Conservation (phyloP, 2,888 invertebrate genomes). For the Psylliodes chrysocephalus region DNA sequence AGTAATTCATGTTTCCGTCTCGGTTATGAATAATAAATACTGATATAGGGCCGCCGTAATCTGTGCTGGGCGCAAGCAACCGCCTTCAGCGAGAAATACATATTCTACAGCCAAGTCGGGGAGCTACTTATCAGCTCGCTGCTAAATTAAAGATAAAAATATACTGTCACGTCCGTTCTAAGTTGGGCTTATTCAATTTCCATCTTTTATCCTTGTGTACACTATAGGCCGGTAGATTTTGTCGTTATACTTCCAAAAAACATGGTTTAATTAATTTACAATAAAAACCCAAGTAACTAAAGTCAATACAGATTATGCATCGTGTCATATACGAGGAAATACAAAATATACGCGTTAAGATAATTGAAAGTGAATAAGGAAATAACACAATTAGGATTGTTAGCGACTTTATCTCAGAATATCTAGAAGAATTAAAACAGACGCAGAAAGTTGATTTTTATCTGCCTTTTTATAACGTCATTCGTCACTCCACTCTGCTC, state of each 20-base stretch:
- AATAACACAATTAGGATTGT: too few species aligned
- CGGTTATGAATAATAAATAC: slow-evolving; percentile 65
- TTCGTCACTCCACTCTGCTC: too few species aligned
- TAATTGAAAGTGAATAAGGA: too few species aligned
- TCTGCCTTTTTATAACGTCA: too few species aligned
- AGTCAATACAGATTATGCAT: too few species aligned
- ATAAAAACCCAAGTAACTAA: not conserved
- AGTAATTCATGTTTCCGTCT: slow-evolving; percentile 61
- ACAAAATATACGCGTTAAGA: too few species aligned
- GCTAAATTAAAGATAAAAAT: slow-evolving; percentile 66
- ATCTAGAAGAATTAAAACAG: too few species aligned
- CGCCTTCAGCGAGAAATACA: slow-evolving; percentile 59
- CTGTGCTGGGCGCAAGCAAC: slow-evolving; percentile 53
- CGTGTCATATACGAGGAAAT: too few species aligned
- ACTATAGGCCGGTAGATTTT: slow-evolving; percentile 2
- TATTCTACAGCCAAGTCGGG: slow-evolving; percentile 57
- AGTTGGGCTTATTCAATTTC: slow-evolving; percentile 64
- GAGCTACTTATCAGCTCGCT: slow-evolving; percentile 62
- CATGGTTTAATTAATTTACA: not conserved
- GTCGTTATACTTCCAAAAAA: not conserved
- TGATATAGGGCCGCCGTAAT: slow-evolving; percentile 63
- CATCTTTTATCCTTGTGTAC: slow-evolving; percentile 51
- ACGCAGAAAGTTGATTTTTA: too few species aligned
- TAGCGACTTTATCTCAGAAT: too few species aligned
- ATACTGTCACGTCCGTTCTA: slow-evolving; percentile 64